Evolutionary conservation across 2,888 invertebrate species (phyloP).

Genomic region (Colletes collaris): DNA sequence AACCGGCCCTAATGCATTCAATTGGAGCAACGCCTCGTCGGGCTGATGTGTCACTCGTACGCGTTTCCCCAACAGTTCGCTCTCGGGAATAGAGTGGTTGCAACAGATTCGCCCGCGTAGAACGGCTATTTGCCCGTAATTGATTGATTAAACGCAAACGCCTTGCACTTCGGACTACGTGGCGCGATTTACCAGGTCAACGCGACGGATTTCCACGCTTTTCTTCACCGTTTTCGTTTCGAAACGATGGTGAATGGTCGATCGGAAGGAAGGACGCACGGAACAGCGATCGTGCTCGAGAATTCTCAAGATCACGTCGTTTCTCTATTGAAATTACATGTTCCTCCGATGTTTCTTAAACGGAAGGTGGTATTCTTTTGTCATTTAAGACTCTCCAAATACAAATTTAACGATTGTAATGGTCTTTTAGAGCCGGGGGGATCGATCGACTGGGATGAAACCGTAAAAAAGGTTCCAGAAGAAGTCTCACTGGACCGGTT

Average conservation of each 20-base stretch:
- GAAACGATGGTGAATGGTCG: constrained; percentile 11
- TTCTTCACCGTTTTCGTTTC: constrained; percentile 14
- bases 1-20: constrained; percentile 42
- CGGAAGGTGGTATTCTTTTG: too few relatives aligned
- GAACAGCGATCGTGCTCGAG: too few relatives aligned
- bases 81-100: constrained; percentile 32
- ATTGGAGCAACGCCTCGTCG: constrained; percentile 41
- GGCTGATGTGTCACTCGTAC: constrained; percentile 41
- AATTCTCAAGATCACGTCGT: too few relatives aligned
- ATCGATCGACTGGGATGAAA: constrained; percentile 11
- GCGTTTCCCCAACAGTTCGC: constrained; percentile 18
- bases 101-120: constrained; percentile 44
- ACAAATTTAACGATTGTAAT: too few relatives aligned
- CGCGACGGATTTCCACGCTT: background rate
- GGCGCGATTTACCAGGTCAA: background rate
- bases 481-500: constrained; percentile 52
- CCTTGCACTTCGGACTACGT: background rate
- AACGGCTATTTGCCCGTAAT: constrained; percentile 36
- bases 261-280: too few relatives aligned
- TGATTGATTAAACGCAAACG: constrained; percentile 45
- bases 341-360: too few relatives aligned
- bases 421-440: constrained; percentile 14
- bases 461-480: constrained; percentile 25
- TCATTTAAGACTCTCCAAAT: too few relatives aligned
- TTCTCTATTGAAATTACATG: too few relatives aligned